Evolutionary conservation across 2,888 invertebrate species (phyloP).

Genomic region (Muschampia plurimacula): DNA sequence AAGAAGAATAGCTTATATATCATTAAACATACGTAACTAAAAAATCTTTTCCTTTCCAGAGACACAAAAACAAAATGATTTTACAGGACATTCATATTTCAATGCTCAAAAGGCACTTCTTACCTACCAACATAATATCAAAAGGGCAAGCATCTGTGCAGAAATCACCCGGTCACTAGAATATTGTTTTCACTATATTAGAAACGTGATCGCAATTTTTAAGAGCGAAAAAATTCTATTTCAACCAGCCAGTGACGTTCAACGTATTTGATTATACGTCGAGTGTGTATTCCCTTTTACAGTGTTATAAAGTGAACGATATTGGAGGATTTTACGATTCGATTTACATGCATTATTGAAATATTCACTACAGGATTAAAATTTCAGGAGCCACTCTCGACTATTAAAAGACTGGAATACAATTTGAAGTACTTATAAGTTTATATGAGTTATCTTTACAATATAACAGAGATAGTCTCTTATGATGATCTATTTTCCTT

Average conservation of each 20-base stretch:
- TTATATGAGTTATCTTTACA: neutral
- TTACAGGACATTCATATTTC: slow-evolving; percentile 60
- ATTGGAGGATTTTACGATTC: slow-evolving; percentile 74
- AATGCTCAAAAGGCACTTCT: slow-evolving; percentile 69
- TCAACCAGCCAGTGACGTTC: slow-evolving; percentile 72
- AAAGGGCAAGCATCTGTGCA: slow-evolving; percentile 81
- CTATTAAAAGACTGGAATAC: slow-evolving; percentile 17
- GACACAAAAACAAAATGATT: too few relatives aligned
- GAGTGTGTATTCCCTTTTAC: slow-evolving; percentile 76
- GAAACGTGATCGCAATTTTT: slow-evolving; percentile 86
- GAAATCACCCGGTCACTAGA: slow-evolving; percentile 86
- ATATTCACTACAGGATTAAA: slow-evolving; percentile 69
- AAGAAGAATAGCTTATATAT: too few relatives aligned
- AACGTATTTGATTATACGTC: slow-evolving; percentile 78
- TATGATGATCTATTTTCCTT: too few relatives aligned
- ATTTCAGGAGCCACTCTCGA: slow-evolving; percentile 50
- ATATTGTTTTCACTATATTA: slow-evolving; percentile 87
- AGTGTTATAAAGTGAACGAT: slow-evolving; percentile 76
- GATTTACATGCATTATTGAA: slow-evolving; percentile 77
- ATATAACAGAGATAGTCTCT: neutral
- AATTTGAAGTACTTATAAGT: slow-evolving; percentile 6
- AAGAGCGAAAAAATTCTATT: slow-evolving; percentile 84
- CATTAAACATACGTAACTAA: too few relatives aligned
- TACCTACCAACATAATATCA: slow-evolving; percentile 72
- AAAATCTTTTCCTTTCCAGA: too few relatives aligned